Conservation (phyloP, 2,888 invertebrate species). For the Elysia crispata region DNA sequence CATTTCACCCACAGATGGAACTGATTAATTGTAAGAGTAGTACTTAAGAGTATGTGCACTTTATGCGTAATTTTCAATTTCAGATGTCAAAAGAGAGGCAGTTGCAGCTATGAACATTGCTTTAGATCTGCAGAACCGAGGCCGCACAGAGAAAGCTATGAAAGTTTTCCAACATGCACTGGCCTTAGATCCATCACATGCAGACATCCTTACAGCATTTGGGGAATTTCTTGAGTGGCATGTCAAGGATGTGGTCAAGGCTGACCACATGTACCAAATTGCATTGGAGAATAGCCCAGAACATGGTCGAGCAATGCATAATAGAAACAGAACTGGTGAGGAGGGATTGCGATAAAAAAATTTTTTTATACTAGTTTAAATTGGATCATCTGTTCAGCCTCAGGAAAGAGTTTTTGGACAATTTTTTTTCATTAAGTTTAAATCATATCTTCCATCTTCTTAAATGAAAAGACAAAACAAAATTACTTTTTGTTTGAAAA, state of each 20-base stretch:
- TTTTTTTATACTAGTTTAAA: too few relatives aligned
- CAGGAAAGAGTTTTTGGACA: too few relatives aligned
- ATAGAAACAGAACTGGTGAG: conserved; percentile 86
- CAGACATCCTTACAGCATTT: conserved; percentile 93
- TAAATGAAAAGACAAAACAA: too few relatives aligned
- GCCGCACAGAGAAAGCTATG: conserved; percentile 89
- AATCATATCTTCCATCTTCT: too few relatives aligned
- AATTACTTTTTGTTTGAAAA: too few relatives aligned
- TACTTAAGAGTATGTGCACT: too few relatives aligned
- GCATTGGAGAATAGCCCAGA: conserved; percentile 90
- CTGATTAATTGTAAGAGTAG: too few relatives aligned
- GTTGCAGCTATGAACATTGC: conserved; percentile 90
- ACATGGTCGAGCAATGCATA: conserved; percentile 81
- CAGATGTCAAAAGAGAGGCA: conserved; percentile 84
- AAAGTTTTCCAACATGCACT: conserved; percentile 87
- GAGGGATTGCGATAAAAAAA: too few relatives aligned
- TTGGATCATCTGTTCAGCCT: too few relatives aligned
- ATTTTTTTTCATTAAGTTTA: too few relatives aligned
- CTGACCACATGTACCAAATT: conserved; percentile 91
- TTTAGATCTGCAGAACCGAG: conserved; percentile 88
- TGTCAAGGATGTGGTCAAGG: conserved; percentile 89
- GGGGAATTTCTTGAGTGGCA: conserved; percentile 94
- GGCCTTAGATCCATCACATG: conserved; percentile 92
- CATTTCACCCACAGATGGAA: too few relatives aligned
- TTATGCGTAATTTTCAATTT: conserved; percentile 36